Conservation (phyloP, 2,888 invertebrate species). For the Chloromyia formosa region DNA sequence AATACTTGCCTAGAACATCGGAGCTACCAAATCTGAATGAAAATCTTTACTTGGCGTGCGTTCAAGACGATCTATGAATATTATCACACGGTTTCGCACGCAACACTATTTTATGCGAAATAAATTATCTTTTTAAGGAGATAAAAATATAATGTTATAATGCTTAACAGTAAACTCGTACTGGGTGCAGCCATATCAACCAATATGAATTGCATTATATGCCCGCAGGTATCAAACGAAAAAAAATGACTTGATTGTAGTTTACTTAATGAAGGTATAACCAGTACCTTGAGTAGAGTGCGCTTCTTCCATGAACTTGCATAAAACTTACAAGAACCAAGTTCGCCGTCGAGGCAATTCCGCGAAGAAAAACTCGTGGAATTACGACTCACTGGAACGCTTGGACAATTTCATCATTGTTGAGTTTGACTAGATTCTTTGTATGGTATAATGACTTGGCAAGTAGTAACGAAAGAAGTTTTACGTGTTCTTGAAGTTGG, state of each 20-base stretch:
- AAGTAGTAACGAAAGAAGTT: constrained; percentile 26
- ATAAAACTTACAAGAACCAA: constrained; percentile 5
- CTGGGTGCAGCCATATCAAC: constrained; percentile 31
- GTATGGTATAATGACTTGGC: constrained; percentile 27
- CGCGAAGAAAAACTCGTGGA: constrained; percentile 18
- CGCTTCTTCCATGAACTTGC: constrained; percentile 24
- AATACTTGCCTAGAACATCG: no score
- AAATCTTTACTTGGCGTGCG: no score
- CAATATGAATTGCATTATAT: constrained; percentile 27
- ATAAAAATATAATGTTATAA: constrained; percentile 9
- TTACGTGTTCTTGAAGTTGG: constrained; percentile 2
- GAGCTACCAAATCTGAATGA: no score
- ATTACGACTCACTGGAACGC: constrained; percentile 38
- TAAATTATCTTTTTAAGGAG: constrained; percentile 33
- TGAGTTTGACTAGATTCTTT: constrained; percentile 34
- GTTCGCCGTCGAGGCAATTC: not conserved
- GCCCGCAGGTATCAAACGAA: not conserved
- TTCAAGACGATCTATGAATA: no score
- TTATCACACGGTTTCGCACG: constrained; percentile 2
- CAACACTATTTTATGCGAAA: not conserved
- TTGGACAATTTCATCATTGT: constrained; percentile 40
- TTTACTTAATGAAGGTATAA: constrained; percentile 39
- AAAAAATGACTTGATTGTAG: constrained; percentile 22
- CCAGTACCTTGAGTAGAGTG: constrained; percentile 33
- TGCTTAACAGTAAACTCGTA: constrained; percentile 24